Evolutionary conservation across 2,888 invertebrate genomes (phyloP).

Genomic region (Ethmia dodecea): DNA sequence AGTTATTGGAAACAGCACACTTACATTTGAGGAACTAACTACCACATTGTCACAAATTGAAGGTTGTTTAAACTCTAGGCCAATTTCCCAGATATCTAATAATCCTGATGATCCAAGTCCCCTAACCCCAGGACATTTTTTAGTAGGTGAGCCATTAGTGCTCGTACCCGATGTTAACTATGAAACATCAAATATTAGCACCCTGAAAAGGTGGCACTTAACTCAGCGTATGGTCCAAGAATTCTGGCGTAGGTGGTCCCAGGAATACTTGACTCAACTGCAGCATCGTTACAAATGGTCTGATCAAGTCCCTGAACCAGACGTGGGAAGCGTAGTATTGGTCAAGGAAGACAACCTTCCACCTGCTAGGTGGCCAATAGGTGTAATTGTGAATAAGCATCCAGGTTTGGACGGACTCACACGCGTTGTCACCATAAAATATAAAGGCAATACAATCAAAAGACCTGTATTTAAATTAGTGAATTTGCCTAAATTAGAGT

Average conservation of each 20-base stretch:
- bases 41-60: conserved; percentile 17
- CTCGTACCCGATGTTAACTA: conserved; percentile 13
- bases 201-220: conserved; percentile 15
- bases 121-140: conserved; percentile 18
- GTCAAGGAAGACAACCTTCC: too few species aligned
- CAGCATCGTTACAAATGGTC: too few species aligned
- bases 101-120: conserved; percentile 6
- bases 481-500: too few species aligned
- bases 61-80: conserved; percentile 18
- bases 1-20: conserved; percentile 12
- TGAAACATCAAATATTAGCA: conserved; percentile 6
- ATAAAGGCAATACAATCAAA: too few species aligned
- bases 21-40: conserved; percentile 17
- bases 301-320: too few species aligned
- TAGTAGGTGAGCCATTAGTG: conserved; percentile 17
- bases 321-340: too few species aligned
- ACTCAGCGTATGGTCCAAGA: conserved; percentile 13
- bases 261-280: conserved; percentile 5
- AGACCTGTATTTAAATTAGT: too few species aligned
- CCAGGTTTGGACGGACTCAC: too few species aligned
- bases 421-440: too few species aligned
- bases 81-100: too few species aligned
- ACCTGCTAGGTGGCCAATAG: too few species aligned
- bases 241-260: conserved; percentile 13
- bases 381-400: too few species aligned